Base-by-base conservation (phyloP, 1,140 invertebrate species). In the Agraylea sexmaculata region DNA sequence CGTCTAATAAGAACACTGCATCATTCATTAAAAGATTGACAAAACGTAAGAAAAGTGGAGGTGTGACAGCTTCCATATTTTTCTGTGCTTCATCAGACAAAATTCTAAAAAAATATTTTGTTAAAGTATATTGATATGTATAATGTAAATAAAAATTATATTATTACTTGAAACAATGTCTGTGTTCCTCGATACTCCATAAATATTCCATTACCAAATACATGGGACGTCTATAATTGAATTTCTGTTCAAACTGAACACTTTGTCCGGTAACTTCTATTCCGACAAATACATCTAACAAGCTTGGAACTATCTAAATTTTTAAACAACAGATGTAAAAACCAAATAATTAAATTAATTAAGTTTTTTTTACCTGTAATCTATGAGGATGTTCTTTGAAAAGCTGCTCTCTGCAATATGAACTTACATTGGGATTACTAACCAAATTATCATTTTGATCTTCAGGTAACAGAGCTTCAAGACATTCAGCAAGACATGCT, bases 261-360 rank as follows among this genome's bases (percentile, higher is more conserved):
- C 80, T 87, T 58, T 95, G 85, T 0, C 91, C 91, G 2, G 91
- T 95, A 84, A 94, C 91, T 69, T 97, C 92, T 42, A 97, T 96
- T 42, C 86, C 86, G 22, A 96, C 92, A 63, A 96, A 96, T 2
- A 96, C 89, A 54, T 90, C 75, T 15, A 94, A 60, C 32, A 95
- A 64, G 54, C 78, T 80, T 34, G 70, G 62, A 12, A 85, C 74
- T 46, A 91, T 71, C 66, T 83, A 23, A 35, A 44, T n/a, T 22
- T 7, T 31, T 7, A 40, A 37, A 29, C 31, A 20, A 29, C 17
- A 39, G 12, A 28, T 39, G 22, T 47, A 7, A 21, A 22, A 40
- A 42, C 37, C 10, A n/a, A 38, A 43, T 18, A 21, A 37, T 40
- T 34, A 15, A 13, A 21, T 40, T 13, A n/a, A 37, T 42, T 38